Evolutionary conservation across 2,888 invertebrate genomes (phyloP), one percentile per base, ranked within the genome.

Genomic region (Cataglyphis albicans): DNA sequence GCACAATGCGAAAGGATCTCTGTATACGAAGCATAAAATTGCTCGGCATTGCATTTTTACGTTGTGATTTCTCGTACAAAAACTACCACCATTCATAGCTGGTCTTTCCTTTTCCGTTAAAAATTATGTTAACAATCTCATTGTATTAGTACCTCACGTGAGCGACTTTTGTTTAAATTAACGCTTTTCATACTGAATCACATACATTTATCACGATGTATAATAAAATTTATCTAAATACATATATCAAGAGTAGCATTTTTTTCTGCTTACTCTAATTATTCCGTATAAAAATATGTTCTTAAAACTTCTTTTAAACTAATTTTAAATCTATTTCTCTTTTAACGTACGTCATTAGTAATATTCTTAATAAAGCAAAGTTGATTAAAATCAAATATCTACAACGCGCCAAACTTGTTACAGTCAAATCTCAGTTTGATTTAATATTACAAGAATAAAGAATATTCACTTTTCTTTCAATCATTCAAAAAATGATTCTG

Each of bases 31-130:
- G 89, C 90, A 88, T 88, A 86, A 90, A 92, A 92, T 92, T 91
- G 88, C 86, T 90, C 88, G 89, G 82, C 91, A 88, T 83, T 91
- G 91, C 92, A 92, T 92, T 91, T 92, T 92, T 90, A 83, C 86
- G 81, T 88, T 83, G 81, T 90, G 88, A 90, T 90, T 90, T 89
- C 88, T 86, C 87, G 86, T 85, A 70, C 44, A 25, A 84, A 85
- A 81, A 81, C 81, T 68, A 72, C 76, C 59, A 83, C 81, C 85
- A 90, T 86, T 86, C 88, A 85, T 86, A 81, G 35, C 10, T 41
- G 70, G 59, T 85, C 73, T 87, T 76, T 75, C 81, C 67, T 81
- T 80, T 57, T 68, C 55, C 52, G 44, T 68, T 76, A 18, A 61
- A 68, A 76, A 80, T 80, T 64, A 44, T 44, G 44, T 65, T 67